phyloP scores from a whole-genome alignment of 2,113 vertebrate species.

The Merops nubicus region DNA sequence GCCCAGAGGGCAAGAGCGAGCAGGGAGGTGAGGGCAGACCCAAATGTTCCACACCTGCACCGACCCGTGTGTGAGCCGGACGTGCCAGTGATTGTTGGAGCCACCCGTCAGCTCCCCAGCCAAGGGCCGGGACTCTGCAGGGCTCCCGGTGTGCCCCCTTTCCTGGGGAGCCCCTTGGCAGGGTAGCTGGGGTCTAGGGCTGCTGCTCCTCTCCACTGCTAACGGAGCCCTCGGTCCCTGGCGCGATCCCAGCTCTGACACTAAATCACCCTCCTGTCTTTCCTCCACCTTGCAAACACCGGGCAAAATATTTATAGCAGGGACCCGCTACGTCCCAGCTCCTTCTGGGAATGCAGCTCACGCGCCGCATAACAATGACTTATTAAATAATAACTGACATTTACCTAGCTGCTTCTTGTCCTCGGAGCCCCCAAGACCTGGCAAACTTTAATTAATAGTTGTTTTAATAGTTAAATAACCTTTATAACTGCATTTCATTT shows the following conservation, averaged over 20 bases:
- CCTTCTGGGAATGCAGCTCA: conserved; percentile 10
- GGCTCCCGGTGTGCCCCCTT: rapidly evolving
- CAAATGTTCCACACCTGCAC: rapidly evolving
- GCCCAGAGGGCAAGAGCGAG: rapidly evolving
- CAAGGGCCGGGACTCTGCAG: rapidly evolving
- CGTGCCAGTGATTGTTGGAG: no score
- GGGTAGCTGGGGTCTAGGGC: not conserved
- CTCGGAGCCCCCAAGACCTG: conserved; percentile 57
- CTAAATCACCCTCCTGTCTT: not conserved
- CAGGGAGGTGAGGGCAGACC: not conserved
- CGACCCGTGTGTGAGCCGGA: rapidly evolving
- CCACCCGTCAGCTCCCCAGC: not conserved
- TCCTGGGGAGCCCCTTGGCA: not conserved
- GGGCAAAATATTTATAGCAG: not conserved
- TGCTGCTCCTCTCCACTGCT: no score
- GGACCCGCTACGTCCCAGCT: not conserved
- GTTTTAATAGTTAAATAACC: conserved; percentile 78
- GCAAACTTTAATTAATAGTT: conserved; percentile 75
- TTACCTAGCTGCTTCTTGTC: conserved; percentile 66
- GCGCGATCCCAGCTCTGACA: rapidly evolving
- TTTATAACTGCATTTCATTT: conserved; percentile 66
- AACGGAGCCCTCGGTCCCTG: no score
- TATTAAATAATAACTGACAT: conserved; percentile 73
- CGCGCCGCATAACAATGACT: conserved; percentile 26
- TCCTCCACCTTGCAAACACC: not conserved